A percentile compares a stretch with the other conserved stretches of the same genome.
Evolutionary conservation across 1,140 invertebrate genomes (phyloP).

Genomic region (Octopus sinensis): DNA sequence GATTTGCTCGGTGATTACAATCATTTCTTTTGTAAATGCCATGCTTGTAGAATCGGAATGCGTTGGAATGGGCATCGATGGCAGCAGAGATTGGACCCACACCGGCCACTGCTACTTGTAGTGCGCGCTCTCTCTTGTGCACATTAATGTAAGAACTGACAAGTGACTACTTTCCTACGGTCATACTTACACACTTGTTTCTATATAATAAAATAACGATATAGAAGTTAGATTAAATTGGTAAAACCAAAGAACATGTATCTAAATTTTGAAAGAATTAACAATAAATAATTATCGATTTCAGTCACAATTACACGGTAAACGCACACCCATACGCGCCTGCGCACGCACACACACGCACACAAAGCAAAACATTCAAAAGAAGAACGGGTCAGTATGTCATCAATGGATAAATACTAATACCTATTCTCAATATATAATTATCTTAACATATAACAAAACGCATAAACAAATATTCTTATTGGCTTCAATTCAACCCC

Average conservation of each 20-base stretch:
- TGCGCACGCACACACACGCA: too few relatives aligned
- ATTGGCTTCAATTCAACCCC: too few relatives aligned
- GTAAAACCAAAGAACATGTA: not conserved
- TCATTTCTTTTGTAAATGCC: constrained; percentile 36
- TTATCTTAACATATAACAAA: too few relatives aligned
- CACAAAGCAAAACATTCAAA: too few relatives aligned
- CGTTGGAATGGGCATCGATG: constrained; percentile 80
- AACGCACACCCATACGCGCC: too few relatives aligned
- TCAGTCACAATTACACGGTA: too few relatives aligned
- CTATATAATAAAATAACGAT: constrained; percentile 29
- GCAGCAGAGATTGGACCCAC: constrained; percentile 77
- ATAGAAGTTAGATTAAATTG: not conserved
- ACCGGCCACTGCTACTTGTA: constrained; percentile 75
- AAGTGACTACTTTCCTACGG: constrained; percentile 30
- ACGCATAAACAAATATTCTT: too few relatives aligned
- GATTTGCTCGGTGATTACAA: constrained; percentile 52
- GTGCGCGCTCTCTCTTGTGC: constrained; percentile 62
- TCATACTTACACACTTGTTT: constrained; percentile 59
- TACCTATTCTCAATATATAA: too few relatives aligned
- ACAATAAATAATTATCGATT: not conserved
- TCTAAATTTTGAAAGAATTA: not conserved
- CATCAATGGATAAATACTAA: too few relatives aligned
- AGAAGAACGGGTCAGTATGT: too few relatives aligned
- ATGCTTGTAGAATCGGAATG: constrained; percentile 67
- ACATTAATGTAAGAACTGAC: constrained; percentile 69